Conservation (phyloP, 2,888 invertebrate species). For the Hydropsyche betteni region DNA sequence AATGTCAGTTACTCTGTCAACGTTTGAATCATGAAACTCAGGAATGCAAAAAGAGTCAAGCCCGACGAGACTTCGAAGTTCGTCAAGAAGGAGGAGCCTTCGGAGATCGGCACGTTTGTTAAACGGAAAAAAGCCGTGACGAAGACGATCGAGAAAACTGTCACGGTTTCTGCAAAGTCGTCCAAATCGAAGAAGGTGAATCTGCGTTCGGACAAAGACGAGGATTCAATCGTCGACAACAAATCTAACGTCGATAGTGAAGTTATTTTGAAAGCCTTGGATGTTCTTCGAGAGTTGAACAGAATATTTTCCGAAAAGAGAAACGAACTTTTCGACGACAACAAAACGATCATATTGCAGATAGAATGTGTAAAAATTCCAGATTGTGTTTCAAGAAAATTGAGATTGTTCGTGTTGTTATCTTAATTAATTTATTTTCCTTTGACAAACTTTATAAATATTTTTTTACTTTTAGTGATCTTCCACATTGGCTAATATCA, state of each 20-base stretch:
- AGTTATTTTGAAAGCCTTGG: slow-evolving; percentile 54
- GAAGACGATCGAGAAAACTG: slow-evolving; percentile 2
- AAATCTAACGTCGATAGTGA: slow-evolving; percentile 42
- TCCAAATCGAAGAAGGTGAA: no score
- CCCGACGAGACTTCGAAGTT: no score
- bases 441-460: slow-evolving; percentile 15
- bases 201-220: neutral
- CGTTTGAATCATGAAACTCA: no score
- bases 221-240: neutral
- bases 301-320: slow-evolving; percentile 55
- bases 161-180: neutral
- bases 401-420: slow-evolving; percentile 69
- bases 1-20: no score
- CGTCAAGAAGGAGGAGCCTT: no score
- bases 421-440: slow-evolving; percentile 35
- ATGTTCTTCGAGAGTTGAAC: slow-evolving; percentile 57
- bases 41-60: no score
- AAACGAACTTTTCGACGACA: slow-evolving; percentile 65
- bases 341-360: slow-evolving; percentile 68
- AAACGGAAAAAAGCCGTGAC: slow-evolving; percentile 30
- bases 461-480: slow-evolving; percentile 54
- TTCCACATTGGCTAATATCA: slow-evolving; percentile 71
- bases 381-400: slow-evolving; percentile 66
- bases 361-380: slow-evolving; percentile 73
- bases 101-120: neutral